phyloP scores from a whole-genome alignment of 2,797 vertebrate genomes.

The Tapera naevia region DNA sequence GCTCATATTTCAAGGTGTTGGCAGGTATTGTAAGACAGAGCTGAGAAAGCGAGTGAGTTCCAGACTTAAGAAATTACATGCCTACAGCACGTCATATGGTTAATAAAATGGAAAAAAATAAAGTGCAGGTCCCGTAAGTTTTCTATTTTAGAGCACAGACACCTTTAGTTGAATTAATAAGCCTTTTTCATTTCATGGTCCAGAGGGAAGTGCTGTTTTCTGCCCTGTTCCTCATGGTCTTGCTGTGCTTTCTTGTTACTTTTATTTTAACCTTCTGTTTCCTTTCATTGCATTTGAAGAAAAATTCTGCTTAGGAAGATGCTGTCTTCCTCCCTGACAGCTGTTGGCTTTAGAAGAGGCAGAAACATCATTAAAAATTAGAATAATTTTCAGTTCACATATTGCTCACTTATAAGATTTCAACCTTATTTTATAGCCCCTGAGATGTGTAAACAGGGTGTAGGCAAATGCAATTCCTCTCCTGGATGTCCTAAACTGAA shows the following conservation, averaged over 20 bases:
- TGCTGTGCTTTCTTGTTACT: slow-evolving; percentile 19
- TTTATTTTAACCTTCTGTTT: slow-evolving; percentile 53
- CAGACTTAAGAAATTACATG: slow-evolving; percentile 14
- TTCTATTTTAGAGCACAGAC: slow-evolving; percentile 24
- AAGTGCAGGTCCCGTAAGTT: slow-evolving; percentile 4
- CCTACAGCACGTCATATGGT: slow-evolving; percentile 24
- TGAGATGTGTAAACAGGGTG: neutral
- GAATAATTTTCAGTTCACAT: neutral
- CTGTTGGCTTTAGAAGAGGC: neutral
- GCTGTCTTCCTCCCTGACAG: neutral
- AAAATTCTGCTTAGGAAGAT: neutral
- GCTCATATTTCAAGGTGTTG: slow-evolving; percentile 36
- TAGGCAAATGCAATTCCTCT: neutral
- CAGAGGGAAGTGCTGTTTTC: slow-evolving; percentile 19
- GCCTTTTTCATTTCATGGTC: slow-evolving; percentile 46
- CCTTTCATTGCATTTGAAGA: slow-evolving; percentile 29
- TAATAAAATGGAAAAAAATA: slow-evolving; percentile 63
- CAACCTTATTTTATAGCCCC: neutral
- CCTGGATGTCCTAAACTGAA: neutral
- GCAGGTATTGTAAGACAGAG: neutral
- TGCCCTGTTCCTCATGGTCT: neutral
- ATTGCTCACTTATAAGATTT: neutral
- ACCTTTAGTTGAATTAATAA: slow-evolving; percentile 65
- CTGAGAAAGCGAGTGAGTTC: neutral
- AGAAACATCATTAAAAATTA: neutral